Percentiles rank a stretch among this genome's conserved stretches.
These are phyloP conservation scores for Myotis davidii DNA, from an alignment of 2,113 vertebrate genomes.

Conservation along the genomic window DNA sequence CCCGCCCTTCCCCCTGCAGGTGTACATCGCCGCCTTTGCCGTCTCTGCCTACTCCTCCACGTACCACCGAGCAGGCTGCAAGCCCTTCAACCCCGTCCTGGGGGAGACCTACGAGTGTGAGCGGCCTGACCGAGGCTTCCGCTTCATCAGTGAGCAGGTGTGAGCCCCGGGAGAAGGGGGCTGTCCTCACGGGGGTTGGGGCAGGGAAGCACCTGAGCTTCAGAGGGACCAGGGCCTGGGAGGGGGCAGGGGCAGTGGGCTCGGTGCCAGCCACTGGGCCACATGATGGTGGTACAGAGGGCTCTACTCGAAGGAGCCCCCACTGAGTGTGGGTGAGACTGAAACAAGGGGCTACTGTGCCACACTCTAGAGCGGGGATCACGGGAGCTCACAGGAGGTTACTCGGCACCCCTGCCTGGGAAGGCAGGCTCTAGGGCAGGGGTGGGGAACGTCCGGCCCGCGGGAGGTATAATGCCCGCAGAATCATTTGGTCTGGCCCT, in stretches of 20 bases:
- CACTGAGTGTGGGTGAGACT: not conserved
- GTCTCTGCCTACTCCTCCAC: slow-evolving; percentile 96
- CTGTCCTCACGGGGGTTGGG: not conserved
- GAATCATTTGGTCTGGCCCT: too few species aligned
- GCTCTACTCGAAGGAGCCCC: not conserved
- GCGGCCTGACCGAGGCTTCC: slow-evolving; percentile 92
- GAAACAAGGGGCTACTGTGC: not conserved
- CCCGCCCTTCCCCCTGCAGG: slow-evolving; percentile 76
- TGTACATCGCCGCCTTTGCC: slow-evolving; percentile 92
- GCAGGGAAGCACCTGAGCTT: not conserved
- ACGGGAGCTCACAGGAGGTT: not conserved
- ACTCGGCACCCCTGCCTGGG: not conserved
- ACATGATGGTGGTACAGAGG: accelerated
- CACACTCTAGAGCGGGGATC: not conserved
- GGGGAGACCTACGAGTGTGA: slow-evolving; percentile 95
- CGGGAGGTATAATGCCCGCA: too few species aligned
- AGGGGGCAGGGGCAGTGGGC: not conserved
- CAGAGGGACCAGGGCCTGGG: not conserved
- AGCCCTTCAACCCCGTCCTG: slow-evolving; percentile 96
- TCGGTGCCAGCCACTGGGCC: not conserved
- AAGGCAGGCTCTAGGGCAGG: not conserved
- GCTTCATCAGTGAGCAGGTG: slow-evolving; percentile 94
- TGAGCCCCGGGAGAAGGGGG: accelerated
- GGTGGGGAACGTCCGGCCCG: too few species aligned
- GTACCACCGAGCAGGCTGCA: slow-evolving; percentile 91